Evolutionary conservation across 2,113 vertebrate species (phyloP).

Genomic region (Eptatretus burgeri): DNA sequence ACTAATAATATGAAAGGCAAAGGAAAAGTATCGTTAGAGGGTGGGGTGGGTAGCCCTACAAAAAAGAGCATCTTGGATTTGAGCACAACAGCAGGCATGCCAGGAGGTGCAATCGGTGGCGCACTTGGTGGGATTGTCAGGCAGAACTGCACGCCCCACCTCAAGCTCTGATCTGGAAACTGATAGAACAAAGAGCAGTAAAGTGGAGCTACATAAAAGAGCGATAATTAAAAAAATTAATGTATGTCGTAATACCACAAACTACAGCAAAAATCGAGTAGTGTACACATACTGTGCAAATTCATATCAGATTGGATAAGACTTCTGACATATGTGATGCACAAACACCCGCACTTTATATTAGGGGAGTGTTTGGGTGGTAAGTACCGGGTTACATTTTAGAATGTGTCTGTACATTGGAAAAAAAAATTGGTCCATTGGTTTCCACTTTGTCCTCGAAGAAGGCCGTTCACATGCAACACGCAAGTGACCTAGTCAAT

Average conservation of each 20-base stretch:
- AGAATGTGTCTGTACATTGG: no score
- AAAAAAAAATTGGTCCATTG: no score
- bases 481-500: no score
- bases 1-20: no score
- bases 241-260: slow-evolving; percentile 7
- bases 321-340: no score
- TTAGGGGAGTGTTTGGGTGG: no score
- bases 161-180: slow-evolving; percentile 88
- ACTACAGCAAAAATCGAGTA: neutral
- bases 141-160: slow-evolving; percentile 98
- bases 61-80: slow-evolving; percentile 99
- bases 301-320: neutral
- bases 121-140: slow-evolving; percentile 92
- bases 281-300: neutral
- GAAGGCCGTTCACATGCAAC: no score
- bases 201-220: neutral
- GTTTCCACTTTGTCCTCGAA: no score
- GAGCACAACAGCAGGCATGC: slow-evolving; percentile 86
- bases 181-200: slow-evolving; percentile 12
- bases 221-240: slow-evolving; percentile 7
- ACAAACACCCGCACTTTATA: no score
- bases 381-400: no score
- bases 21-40: no score
- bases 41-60: slow-evolving; percentile 39
- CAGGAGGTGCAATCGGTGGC: slow-evolving; percentile 77